Conservation (phyloP, 2,797 vertebrate species). For the Saxicola maurus region DNA sequence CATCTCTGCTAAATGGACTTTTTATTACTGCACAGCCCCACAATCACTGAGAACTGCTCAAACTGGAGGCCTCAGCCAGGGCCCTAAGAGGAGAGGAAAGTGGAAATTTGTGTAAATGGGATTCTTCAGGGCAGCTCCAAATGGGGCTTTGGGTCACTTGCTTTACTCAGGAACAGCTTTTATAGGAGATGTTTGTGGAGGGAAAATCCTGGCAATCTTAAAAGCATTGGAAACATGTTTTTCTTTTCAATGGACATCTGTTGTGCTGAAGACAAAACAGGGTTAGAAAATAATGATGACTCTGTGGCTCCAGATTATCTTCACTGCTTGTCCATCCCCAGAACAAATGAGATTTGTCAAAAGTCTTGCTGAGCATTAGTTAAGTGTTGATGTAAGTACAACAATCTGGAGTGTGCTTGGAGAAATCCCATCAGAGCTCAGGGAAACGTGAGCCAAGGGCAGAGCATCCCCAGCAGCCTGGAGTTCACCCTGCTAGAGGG, state of each 20-base stretch:
- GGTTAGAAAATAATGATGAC: not conserved
- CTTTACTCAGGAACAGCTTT: not conserved
- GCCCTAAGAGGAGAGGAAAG: not conserved
- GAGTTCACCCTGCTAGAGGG: not conserved
- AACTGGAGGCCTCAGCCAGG: not conserved
- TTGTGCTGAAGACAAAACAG: conserved; percentile 7
- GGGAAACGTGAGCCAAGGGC: not conserved
- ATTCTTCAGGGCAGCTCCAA: not conserved
- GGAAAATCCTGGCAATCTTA: not conserved
- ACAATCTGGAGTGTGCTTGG: not conserved
- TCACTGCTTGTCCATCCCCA: not conserved
- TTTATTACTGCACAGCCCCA: not conserved
- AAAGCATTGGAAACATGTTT: conserved; percentile 19
- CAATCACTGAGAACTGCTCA: not conserved
- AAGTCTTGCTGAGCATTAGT: conserved; percentile 14
- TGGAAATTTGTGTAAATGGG: not conserved
- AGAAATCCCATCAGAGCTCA: not conserved
- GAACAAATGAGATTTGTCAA: conserved; percentile 11
- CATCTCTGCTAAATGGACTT: not conserved
- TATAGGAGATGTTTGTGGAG: not conserved
- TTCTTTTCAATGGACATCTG: conserved; percentile 36
- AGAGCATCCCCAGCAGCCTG: not conserved
- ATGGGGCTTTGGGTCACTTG: not conserved
- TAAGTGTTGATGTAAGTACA: conserved; percentile 4
- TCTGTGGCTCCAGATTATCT: not conserved